These are phyloP conservation scores for Phasia obesa DNA, from an alignment of 2,888 invertebrate genomes.

Conservation along the genomic window DNA sequence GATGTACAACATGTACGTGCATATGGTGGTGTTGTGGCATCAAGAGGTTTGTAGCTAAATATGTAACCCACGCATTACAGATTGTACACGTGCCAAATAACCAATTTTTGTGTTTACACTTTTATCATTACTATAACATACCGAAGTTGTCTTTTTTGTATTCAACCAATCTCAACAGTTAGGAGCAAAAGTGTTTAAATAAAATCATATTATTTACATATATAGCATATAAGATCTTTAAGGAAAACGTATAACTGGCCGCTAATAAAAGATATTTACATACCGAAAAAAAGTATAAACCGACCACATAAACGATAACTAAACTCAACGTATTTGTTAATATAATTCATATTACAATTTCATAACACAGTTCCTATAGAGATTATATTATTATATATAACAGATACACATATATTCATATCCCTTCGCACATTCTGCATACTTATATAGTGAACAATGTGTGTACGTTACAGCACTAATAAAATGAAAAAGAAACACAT, in stretches of 20 bases:
- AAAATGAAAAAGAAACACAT: slow-evolving; percentile 32
- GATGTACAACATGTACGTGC: neutral
- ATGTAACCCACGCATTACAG: slow-evolving; percentile 38
- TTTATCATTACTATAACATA: slow-evolving; percentile 28
- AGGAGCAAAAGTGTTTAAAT: neutral
- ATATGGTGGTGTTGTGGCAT: slow-evolving; percentile 21
- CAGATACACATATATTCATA: neutral
- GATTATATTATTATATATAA: neutral
- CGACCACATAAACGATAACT: no score
- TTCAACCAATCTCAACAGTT: slow-evolving; percentile 13
- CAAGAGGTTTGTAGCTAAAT: slow-evolving; percentile 24
- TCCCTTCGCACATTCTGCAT: neutral
- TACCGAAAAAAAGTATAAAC: no score
- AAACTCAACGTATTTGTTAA: no score
- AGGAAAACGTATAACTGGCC: no score
- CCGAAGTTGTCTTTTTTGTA: slow-evolving; percentile 14
- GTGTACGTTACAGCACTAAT: slow-evolving; percentile 19
- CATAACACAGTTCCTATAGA: neutral
- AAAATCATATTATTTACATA: no score
- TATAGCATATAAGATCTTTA: no score
- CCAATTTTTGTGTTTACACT: slow-evolving; percentile 68
- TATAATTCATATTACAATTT: no score
- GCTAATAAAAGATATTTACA: no score
- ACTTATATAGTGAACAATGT: neutral
- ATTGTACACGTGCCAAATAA: slow-evolving; percentile 67